These are phyloP conservation scores for Cirrhinus mrigala DNA, from an alignment of 2,797 vertebrate genomes.

Conservation along the genomic window DNA sequence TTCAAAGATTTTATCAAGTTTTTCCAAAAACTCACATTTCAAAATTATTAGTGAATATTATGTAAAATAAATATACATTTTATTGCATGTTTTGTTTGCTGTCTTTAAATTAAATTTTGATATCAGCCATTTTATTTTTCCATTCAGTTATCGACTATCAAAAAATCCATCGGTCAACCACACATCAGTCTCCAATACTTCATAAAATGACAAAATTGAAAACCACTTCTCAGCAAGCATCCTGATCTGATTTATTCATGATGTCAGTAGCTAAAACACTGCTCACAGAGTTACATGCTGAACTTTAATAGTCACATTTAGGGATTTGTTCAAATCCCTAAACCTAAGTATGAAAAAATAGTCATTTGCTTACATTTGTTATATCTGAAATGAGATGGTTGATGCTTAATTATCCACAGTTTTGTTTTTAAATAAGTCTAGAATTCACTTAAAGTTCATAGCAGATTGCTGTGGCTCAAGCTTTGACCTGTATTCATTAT, in stretches of 20 bases:
- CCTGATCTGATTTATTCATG: not conserved
- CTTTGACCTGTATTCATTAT: constrained; percentile 31
- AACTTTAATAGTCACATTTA: not conserved
- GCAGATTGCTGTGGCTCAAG: not conserved
- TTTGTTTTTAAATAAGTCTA: not conserved
- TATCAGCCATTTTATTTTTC: too few species aligned
- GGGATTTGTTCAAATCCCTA: not conserved
- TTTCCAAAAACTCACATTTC: too few species aligned
- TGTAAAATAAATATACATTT: not conserved
- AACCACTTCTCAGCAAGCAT: not conserved
- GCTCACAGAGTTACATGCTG: not conserved
- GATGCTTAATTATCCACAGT: not conserved
- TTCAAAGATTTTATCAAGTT: not conserved
- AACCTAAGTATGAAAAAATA: not conserved
- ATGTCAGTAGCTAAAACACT: not conserved
- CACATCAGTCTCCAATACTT: not conserved
- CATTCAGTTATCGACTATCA: not conserved
- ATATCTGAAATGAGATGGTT: not conserved
- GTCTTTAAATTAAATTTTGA: not conserved
- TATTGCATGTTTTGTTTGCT: not conserved
- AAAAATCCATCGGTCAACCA: not conserved
- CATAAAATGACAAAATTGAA: not conserved
- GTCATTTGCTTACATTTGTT: not conserved
- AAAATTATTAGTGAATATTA: not conserved
- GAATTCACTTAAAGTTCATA: constrained; percentile 2